Evolutionary conservation across 2,888 invertebrate genomes (phyloP), one percentile per base, ranked within the genome.

Genomic region (Cyclophora albipunctata): DNA sequence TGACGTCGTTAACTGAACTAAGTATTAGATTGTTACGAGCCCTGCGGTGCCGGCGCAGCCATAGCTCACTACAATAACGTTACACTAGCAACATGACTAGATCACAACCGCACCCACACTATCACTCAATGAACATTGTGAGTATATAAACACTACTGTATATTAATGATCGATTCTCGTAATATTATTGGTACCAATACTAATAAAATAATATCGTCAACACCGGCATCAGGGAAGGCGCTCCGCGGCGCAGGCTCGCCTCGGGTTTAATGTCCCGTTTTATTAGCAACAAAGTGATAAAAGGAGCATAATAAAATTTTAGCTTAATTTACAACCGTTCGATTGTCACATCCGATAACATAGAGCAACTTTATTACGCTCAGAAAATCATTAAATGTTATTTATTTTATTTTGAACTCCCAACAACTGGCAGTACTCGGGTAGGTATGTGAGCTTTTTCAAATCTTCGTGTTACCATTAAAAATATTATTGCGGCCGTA

Each of bases 401-500:
- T 37, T 37, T 37, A 37, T 37, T 37, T 37, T 37, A 37, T 37
- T 37, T 37, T 37, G 37, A 37, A 37, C 37, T 37, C 20, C 20
- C 4, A 37, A 37, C 67, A 69, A 78, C 84, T 81, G 81, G 66
- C 56, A 62, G 69, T 71, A 71, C 81, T 79, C 75, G 78, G 79
- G 79, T 78, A 77, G 74, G 67, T 66, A 62, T 55, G 56, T 57
- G 60, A 51, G 51, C 58, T 66, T 66, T 66, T 63, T 57, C 64
- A 67, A 73, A 66, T 69, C 67, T 71, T 69, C 20, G 75, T 71
- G 62, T 69, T 70, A 73, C 66, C 79, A 79, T 84, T 84, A 85
- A 85, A 85, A 81, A 74, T 69, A 60, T 84, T 82, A 85, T 74
- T 74, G 71, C 56, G 54, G 71, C 63, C 78, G 81, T 87, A 73